Conservation (phyloP, 2,113 vertebrate genomes). For the Paralichthys olivaceus region DNA sequence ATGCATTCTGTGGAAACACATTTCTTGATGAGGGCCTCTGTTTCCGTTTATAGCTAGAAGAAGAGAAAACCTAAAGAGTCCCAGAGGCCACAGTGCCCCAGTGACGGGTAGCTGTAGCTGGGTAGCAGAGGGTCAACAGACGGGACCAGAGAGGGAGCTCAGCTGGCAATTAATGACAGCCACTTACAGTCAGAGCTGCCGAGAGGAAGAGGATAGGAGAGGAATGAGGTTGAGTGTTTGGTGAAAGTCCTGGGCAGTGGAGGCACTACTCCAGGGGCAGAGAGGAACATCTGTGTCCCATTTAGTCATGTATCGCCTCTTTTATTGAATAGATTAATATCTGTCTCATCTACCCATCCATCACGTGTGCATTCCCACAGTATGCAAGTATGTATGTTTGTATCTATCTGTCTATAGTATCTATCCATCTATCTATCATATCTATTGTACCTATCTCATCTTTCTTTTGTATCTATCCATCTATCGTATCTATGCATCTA, state of each 20-base stretch:
- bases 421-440: neutral
- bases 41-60: conserved; percentile 12
- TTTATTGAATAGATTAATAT: conserved; percentile 29
- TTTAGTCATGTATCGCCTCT: conserved; percentile 60
- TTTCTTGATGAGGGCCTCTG: neutral
- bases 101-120: conserved; percentile 57
- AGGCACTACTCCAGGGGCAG: conserved; percentile 71
- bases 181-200: conserved; percentile 58
- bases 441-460: neutral
- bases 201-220: conserved; percentile 2
- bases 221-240: conserved; percentile 14
- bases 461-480: neutral
- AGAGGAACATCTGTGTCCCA: conserved; percentile 79
- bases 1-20: neutral
- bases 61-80: conserved; percentile 22
- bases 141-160: conserved; percentile 62
- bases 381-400: no score
- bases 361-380: no score
- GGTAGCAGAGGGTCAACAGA: conserved; percentile 67
- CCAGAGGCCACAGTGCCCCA: conserved; percentile 35
- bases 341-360: neutral
- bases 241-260: conserved; percentile 61
- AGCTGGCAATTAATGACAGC: conserved; percentile 65
- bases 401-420: neutral
- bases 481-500: neutral